Evolutionary conservation across 2,797 vertebrate genomes (phyloP).

Genomic region (Epinephelus awoara): DNA sequence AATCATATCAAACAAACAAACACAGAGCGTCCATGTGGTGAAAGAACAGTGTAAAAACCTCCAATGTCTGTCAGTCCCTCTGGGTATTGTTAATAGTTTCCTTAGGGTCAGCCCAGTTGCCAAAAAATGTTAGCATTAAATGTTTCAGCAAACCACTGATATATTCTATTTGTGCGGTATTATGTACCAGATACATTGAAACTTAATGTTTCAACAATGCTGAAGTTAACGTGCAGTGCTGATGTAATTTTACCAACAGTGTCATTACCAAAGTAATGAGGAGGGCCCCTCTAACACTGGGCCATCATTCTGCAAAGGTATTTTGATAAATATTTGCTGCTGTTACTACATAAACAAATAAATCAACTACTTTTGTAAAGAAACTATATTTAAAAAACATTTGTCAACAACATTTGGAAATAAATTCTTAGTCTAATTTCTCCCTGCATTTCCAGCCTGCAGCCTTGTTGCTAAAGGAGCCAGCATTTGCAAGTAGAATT

Average conservation of each 20-base stretch:
- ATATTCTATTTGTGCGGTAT: too few relatives aligned
- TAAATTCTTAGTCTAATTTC: neutral
- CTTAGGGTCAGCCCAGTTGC: too few relatives aligned
- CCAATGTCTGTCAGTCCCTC: too few relatives aligned
- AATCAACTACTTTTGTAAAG: neutral
- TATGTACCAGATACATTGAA: too few relatives aligned
- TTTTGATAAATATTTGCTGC: neutral
- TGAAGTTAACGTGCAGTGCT: too few relatives aligned
- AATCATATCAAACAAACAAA: too few relatives aligned
- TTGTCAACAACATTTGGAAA: neutral
- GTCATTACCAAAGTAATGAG: neutral
- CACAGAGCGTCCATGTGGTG: too few relatives aligned
- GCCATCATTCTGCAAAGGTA: neutral
- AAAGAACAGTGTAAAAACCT: too few relatives aligned
- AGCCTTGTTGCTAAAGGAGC: conserved; percentile 5
- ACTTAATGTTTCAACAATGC: too few relatives aligned
- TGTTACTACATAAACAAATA: neutral
- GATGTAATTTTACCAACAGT: neutral
- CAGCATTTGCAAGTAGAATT: neutral
- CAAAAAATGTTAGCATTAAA: too few relatives aligned
- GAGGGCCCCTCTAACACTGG: neutral
- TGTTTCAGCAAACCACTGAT: too few relatives aligned
- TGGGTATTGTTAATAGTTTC: too few relatives aligned
- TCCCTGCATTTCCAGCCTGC: neutral
- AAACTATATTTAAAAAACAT: neutral